Evolutionary conservation across 2,888 invertebrate genomes (phyloP), one percentile per base, ranked within the genome.

Genomic region (Oxytorus armatus): DNA sequence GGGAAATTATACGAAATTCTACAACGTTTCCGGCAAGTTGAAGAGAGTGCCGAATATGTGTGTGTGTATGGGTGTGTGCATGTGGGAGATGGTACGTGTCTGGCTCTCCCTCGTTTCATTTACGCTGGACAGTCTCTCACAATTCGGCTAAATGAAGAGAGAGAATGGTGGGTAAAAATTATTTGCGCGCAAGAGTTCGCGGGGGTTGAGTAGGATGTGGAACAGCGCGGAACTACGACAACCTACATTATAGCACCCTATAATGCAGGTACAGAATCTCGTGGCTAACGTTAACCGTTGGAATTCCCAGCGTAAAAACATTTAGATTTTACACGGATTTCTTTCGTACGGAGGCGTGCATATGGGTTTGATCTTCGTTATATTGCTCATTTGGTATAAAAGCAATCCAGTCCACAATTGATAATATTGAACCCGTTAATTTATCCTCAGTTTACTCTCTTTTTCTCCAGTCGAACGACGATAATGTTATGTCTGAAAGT

Each of bases 1-100:
- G 76, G 82, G 29, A 82, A 73, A 84, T 85, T 84, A 82, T 76
- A 78, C 81, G 63, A 81, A 73, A 83, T 81, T 83, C 79, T 70
- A 72, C 69, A 59, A 83, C 69, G 47, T 44, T 76, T 66, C 66
- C 57, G 76, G 53, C 66, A 21, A 66, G 66, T 61, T 68, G 68
- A 53, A 66, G 29, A 65, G 65, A 33, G 33, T 44, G 29, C 18
- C 7, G 73, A 63, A 55, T 65, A 29, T n/a, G 33, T 3, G 70
- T 33, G 29, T 44, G 14, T 21, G 53, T 36, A 18, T 69, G 55
- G 11, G 57, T 59, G 33, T 69, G n/a, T n/a, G n/a, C n/a, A n/a
- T n/a, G n/a, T n/a, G n/a, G n/a, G n/a, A n/a, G n/a, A 14, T 44
- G 18, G 25, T 14, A 29, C 23, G 55, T 36, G 21, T 21, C 25